Base-by-base conservation (phyloP, 2,797 vertebrate species). In the Macrochelys suwanniensis region DNA sequence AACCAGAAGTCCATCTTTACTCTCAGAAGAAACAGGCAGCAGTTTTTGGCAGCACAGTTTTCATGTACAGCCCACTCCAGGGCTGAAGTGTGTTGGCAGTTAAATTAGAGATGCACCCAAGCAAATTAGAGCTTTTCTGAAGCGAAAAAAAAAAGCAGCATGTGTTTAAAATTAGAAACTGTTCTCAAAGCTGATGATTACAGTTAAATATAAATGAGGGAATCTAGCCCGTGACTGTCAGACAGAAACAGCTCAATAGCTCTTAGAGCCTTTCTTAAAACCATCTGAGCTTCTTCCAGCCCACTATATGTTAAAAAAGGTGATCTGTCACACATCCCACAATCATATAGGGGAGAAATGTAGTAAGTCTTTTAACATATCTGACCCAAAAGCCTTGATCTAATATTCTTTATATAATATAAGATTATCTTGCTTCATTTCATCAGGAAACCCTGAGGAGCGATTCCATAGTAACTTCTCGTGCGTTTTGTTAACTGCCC, bases 121-220 rank as follows among this genome's bases (percentile, higher is more conserved):
- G 94, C 87, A 97, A 97, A 97, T 93, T 85, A 91, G 19, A 95
- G 90, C 78, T 94, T 97, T 98, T 88, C 94, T 95, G 79, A 95
- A 94, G 54, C 7, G 77, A 45, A 28, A 7, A 53, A 53, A 33
- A 50, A 65, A 68, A 89, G 57, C 42, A 95, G 76, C 57, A 90
- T 88, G 92, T 89, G 90, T 97, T 93, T 97, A 97, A 98, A 98
- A 97, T 97, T 97, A 97, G 97, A 97, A 97, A 93, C 87, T 90
- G 59, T 92, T 96, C 87, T 95, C 92, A 96, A 95, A 96, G 92
- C 95, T 92, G 90, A 97, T 96, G 97, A 96, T 96, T 95, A 95
- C 88, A 93, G 96, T 98, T 97, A 97, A 97, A 98, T 96, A 97
- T 98, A 97, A 97, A 97, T 97, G 97, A 97, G 85, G 26, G 91